Base-by-base conservation (phyloP, 2,888 invertebrate genomes). In the Zaprionus obscuricornis region DNA sequence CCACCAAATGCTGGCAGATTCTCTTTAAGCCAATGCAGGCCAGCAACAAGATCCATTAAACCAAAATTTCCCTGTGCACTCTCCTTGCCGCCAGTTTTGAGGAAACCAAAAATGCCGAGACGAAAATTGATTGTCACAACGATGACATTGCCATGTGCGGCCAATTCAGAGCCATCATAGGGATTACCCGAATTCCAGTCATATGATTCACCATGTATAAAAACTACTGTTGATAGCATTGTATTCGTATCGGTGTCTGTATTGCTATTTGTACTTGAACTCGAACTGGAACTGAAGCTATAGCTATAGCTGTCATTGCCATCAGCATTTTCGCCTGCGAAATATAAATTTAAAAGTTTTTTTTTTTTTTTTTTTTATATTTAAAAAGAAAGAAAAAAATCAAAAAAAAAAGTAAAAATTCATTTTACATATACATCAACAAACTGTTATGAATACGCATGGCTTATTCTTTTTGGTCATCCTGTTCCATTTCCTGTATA, bases 181-280 rank as follows among this genome's bases (percentile, higher is more conserved):
- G 97, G 96, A 91, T 98, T 98, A 59, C 98, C 99, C 33, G 98
- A 96, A 90, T 97, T 97, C 96, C 98, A 98, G 89, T 98, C 97
- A 91, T 96, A 98, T 17, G 97, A 97, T 90, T 98, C 98, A 46
- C 97, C 98, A 89, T 97, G 97, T 76, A 98, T 94, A 89, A 96
- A 96, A 52, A 98, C 94, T 87, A 98, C 92, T 52, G 97, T 96
- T 62, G 97, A 95, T 84, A 96, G 91, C 47, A 77, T 66, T 2
- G 73, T 45, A 20, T 59, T 58, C 1, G 66, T 2, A 18, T 52
- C 58, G 26, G 62, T 22, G 22, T 22, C 7, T 4, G 4, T 22
- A 22, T 22, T 22, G 17, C 34, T 18, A 13, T 13, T 17, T 2
- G 47, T 24, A 4, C 27, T 45, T 6, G 43, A 26, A 8, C 22